A percentile compares a stretch with the other conserved stretches of the same genome.
Conservation (phyloP, 1,140 invertebrate genomes). For the Drosophila sproati region DNA sequence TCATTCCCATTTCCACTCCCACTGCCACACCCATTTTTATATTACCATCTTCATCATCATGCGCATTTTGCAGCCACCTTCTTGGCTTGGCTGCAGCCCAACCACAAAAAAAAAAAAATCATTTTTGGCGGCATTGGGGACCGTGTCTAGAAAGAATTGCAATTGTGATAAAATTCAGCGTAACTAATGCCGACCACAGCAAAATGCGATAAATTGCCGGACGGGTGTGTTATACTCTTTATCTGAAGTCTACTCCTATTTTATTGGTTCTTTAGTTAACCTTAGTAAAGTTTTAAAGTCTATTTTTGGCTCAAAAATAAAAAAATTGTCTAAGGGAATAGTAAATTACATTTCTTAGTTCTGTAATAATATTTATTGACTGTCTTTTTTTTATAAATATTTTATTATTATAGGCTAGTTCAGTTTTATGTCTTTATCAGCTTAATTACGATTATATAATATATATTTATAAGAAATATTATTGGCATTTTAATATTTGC, state of each 20-base stretch:
- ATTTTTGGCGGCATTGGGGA: conserved; percentile 26
- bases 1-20: neutral
- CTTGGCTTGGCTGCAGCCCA: conserved; percentile 51
- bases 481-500: too few species aligned
- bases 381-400: too few species aligned
- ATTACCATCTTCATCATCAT: conserved; percentile 22
- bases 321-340: too few species aligned
- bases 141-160: conserved; percentile 69
- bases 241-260: neutral
- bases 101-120: conserved; percentile 30
- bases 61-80: conserved; percentile 7
- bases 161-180: conserved; percentile 83
- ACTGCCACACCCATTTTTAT: conserved; percentile 3
- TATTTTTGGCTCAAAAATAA: too few species aligned
- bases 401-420: too few species aligned
- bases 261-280: too few species aligned
- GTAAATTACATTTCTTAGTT: too few species aligned
- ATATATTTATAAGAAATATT: too few species aligned
- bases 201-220: conserved; percentile 78
- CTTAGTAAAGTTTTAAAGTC: too few species aligned
- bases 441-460: too few species aligned
- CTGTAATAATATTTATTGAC: too few species aligned
- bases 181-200: conserved; percentile 81
- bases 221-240: conserved; percentile 47
- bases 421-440: too few species aligned